Evolutionary conservation across 1,140 invertebrate genomes (phyloP), one percentile per base, ranked within the genome.

Genomic region (Amyelois transitella): DNA sequence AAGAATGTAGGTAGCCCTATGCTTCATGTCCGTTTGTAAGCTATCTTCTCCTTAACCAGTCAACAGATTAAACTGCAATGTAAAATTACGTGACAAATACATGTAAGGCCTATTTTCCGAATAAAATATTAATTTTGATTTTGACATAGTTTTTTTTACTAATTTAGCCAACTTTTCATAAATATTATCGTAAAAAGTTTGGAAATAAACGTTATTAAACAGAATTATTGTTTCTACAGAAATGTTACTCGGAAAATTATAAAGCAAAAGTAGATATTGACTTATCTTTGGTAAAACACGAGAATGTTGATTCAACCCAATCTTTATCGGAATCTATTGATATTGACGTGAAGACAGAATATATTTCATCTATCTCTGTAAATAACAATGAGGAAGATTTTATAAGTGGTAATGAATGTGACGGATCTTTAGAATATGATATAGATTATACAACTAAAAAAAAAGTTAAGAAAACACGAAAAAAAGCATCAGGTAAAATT

Each of bases 401-500:
- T 14, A 14, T 38, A 38, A 14, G n/a, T n/a, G n/a, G n/a, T 14
- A 14, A 38, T n/a, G 18, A 18, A 20, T 20, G 18, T 47, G 20
- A 18, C 20, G 18, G 20, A 47, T 20, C 18, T 20, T 20, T 8
- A 6, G 44, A 47, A 32, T 4, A 49, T 24, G 8, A 44, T 14
- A 8, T 59, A 49, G 24, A 20, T 44, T 8, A 43, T 50, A 22
- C 14, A 43, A 43, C 2, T 10, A 3, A 52, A 50, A 51, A 8
- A 10, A 48, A 47, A 48, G 25, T 10, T 18, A 32, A 50, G 22
- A 28, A 18, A 14, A 20, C 19, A 17, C 22, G 56, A 49, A 22
- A 44, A 45, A 32, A 17, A 49, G 60, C 43, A n/a, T 45, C 25
- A 66, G 63, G n/a, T 1, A 14, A 14, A 2, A 38, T 14, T 14